These are phyloP conservation scores for Sussaba pulchella DNA, from an alignment of 2,888 invertebrate species.

Conservation along the genomic window DNA sequence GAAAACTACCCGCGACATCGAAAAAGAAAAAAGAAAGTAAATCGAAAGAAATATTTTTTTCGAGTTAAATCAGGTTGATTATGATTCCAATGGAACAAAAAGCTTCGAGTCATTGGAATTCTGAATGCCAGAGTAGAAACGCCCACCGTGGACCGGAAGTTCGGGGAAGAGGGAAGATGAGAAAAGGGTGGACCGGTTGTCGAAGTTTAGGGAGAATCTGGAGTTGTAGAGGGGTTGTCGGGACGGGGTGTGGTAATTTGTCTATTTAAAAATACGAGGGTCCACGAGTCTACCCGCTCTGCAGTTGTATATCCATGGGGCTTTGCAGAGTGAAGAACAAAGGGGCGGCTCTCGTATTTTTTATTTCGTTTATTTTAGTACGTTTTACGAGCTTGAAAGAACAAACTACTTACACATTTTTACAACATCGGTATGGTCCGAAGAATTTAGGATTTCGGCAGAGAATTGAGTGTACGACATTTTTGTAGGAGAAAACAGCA, in stretches of 20 bases:
- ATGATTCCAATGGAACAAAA: slow-evolving; percentile 19
- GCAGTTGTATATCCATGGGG: no score
- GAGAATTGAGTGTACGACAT: no score
- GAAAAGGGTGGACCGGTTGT: slow-evolving; percentile 14
- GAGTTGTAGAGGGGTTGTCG: slow-evolving; percentile 33
- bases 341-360: no score
- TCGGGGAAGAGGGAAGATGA: slow-evolving; percentile 27
- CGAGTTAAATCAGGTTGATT: slow-evolving; percentile 17
- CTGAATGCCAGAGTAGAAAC: slow-evolving; percentile 42
- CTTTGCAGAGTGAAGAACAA: no score
- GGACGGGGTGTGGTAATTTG: slow-evolving; percentile 17
- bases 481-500: no score
- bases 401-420: no score
- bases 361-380: no score
- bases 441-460: no score
- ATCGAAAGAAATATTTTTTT: slow-evolving; percentile 30
- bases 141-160: slow-evolving; percentile 31
- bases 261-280: no score
- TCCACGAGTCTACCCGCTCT: no score
- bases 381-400: no score
- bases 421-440: no score
- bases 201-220: slow-evolving; percentile 45
- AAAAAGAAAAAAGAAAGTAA: slow-evolving; percentile 35
- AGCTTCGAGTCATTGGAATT: slow-evolving; percentile 51
- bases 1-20: neutral